Evolutionary conservation across 2,888 invertebrate genomes (phyloP), one percentile per base, ranked within the genome.

Genomic region (Palloptera scutellata): DNA sequence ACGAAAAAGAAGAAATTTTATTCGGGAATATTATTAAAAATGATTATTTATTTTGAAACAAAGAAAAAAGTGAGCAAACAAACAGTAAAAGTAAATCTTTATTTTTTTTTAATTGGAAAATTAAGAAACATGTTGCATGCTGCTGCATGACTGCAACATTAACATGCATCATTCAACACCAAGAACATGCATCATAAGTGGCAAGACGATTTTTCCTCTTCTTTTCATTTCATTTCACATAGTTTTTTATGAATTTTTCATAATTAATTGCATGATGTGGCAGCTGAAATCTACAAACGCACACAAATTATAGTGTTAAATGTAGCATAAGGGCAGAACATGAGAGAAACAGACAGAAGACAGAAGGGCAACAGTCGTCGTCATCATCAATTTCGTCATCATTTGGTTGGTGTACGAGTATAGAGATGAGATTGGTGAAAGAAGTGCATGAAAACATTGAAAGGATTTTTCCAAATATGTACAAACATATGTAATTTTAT

Each of bases 231-330:
- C 2, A 30, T 30, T 30, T 30, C 30, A 30, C 6, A 30, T 30
- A 61, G 54, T 57, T 54, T 66, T 66, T 67, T 61, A 71, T 72
- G 72, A 61, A 57, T 57, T 54, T 66, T 66, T 67, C 64, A 71
- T 72, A 73, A 72, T 70, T 70, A 72, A 72, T 74, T 71, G 67
- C 69, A 71, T 62, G 64, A 30, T 71, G 66, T 54, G 53, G 55
- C 70, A 69, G 53, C 53, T 17, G 15, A n/a, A 53, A 53, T 20
- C 30, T 40, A 58, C 8, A 65, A 15, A 57, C 17, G 19, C 19
- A 51, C 41, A 42, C 20, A n/a, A 48, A 48, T n/a, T 48, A 15
- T 15, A 11, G 48, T 20, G 12, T 20, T 13, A 60, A 45, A 60
- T 60, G 13, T 61, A 48, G 51, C 48, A 19, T 61, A 13, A 61